phyloP scores from a whole-genome alignment of 2,888 invertebrate genomes.

The Drosophila longiperda region DNA sequence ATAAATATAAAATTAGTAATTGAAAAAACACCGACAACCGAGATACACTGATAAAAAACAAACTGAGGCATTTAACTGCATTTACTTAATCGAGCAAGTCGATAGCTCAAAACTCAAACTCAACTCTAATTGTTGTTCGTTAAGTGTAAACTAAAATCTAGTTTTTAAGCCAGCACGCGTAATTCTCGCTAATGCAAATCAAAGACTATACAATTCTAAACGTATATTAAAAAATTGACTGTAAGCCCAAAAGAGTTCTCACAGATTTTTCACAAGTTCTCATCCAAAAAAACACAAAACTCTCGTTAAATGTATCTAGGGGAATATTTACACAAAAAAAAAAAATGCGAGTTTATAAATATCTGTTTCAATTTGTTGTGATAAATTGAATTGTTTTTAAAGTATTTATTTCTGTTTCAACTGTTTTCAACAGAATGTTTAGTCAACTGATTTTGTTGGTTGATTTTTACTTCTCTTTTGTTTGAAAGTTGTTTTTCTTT shows the following conservation, averaged over 20 bases:
- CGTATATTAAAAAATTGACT: constrained; percentile 48
- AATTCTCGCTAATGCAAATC: constrained; percentile 37
- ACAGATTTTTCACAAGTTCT: constrained; percentile 11
- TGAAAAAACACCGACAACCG: constrained; percentile 23
- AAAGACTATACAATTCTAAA: constrained; percentile 51
- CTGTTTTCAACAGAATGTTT: constrained; percentile 25
- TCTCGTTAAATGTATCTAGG: constrained; percentile 28
- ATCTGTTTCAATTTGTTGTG: constrained; percentile 65
- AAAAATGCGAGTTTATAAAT: constrained; percentile 20
- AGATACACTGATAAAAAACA: constrained; percentile 23
- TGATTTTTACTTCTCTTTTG: background rate
- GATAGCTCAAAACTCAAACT: constrained; percentile 18
- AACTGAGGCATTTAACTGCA: constrained; percentile 62
- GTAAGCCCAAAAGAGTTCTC: constrained; percentile 27
- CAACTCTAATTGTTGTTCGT: constrained; percentile 53
- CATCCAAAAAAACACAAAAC: constrained; percentile 1
- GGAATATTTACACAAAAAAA: constrained; percentile 22
- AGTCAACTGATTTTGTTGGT: background rate
- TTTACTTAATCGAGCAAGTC: constrained; percentile 51
- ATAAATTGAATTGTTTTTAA: constrained; percentile 63
- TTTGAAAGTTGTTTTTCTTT: background rate
- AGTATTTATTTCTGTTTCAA: constrained; percentile 10
- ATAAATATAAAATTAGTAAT: background rate
- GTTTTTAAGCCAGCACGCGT: constrained; percentile 35
- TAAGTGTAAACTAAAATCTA: constrained; percentile 42